phyloP scores from a whole-genome alignment of 2,888 invertebrate species.

The Idaea straminata region DNA sequence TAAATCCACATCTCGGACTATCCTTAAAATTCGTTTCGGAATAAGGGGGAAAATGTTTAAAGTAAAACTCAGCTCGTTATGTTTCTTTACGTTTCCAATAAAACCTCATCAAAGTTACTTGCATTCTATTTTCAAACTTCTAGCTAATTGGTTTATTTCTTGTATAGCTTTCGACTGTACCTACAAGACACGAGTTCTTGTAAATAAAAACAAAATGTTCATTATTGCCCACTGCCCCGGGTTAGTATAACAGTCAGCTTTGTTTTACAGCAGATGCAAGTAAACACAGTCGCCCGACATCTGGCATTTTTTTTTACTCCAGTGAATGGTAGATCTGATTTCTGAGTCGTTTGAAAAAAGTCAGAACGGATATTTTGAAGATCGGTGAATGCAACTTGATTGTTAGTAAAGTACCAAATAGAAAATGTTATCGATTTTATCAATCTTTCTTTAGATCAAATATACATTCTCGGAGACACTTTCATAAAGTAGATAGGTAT shows the following conservation, averaged over 20 bases:
- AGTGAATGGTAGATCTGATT: constrained; percentile 46
- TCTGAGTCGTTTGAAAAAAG: constrained; percentile 22
- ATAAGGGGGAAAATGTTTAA: too few relatives aligned
- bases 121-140: background rate
- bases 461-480: too few relatives aligned
- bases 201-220: constrained; percentile 29
- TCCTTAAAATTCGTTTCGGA: too few relatives aligned
- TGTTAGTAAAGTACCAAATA: too few relatives aligned
- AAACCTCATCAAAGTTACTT: background rate
- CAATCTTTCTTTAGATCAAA: too few relatives aligned
- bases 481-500: too few relatives aligned
- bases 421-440: too few relatives aligned
- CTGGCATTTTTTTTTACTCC: constrained; percentile 73
- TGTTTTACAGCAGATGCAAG: constrained; percentile 74
- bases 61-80: background rate
- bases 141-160: background rate
- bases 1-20: too few relatives aligned
- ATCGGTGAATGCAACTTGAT: background rate
- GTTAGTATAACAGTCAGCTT: constrained; percentile 62
- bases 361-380: background rate
- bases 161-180: background rate
- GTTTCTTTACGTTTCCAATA: background rate
- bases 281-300: constrained; percentile 70
- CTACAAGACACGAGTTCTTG: constrained; percentile 12
- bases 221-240: constrained; percentile 38